These are phyloP conservation scores for Lasioglossum albipes DNA, from an alignment of 1,140 invertebrate species.

Conservation along the genomic window DNA sequence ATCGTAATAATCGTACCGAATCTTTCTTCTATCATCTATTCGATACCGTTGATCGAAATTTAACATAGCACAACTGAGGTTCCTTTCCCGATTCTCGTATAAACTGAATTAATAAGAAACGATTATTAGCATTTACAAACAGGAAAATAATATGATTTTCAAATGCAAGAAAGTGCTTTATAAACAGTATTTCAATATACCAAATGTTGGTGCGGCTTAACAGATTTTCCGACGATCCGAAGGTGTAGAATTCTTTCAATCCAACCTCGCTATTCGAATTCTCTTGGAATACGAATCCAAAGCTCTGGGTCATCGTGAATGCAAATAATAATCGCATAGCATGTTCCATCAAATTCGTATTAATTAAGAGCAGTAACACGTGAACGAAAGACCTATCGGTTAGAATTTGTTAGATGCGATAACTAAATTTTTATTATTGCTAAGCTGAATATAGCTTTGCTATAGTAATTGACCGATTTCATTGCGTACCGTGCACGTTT, in stretches of 20 bases:
- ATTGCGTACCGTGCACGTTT: neutral
- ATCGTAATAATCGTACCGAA: neutral
- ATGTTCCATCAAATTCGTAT: slow-evolving; percentile 8
- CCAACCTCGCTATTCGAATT: neutral
- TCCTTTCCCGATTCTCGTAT: neutral
- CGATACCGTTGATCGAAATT: neutral
- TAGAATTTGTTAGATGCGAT: neutral
- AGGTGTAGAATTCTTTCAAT: neutral
- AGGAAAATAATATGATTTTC: neutral
- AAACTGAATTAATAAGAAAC: slow-evolving; percentile 8
- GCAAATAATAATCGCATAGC: slow-evolving; percentile 54
- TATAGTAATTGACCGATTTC: slow-evolving; percentile 11
- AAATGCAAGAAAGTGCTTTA: neutral
- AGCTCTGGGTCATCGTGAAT: slow-evolving; percentile 39
- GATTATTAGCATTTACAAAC: neutral
- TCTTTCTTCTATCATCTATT: neutral
- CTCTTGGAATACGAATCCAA: slow-evolving; percentile 25
- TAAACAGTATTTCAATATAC: neutral
- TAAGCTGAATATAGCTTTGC: neutral
- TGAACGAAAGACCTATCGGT: neutral
- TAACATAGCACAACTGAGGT: neutral
- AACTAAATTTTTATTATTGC: neutral
- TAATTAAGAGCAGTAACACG: neutral
- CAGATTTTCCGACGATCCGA: neutral
- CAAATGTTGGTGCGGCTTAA: neutral